These are phyloP conservation scores for Oreochromis niloticus DNA, from an alignment of 2,113 vertebrate species.

Conservation along the genomic window DNA sequence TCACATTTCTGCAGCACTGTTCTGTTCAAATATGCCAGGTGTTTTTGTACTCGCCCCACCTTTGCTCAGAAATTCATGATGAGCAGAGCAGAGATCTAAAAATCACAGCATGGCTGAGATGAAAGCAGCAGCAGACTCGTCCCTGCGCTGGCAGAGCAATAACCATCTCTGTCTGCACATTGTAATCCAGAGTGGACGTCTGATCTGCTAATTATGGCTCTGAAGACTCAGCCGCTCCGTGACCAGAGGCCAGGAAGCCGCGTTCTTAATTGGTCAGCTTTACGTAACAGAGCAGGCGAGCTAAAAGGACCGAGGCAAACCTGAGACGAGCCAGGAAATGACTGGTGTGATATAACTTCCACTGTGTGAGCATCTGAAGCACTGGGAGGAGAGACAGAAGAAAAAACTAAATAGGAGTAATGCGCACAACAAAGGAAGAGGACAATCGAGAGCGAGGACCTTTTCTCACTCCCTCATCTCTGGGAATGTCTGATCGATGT, in stretches of 20 bases:
- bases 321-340: not conserved
- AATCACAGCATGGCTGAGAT: not conserved
- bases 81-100: not conserved
- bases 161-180: not conserved
- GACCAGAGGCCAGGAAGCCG: not conserved
- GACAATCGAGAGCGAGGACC: not conserved
- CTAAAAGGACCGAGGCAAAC: not conserved
- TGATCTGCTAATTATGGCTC: constrained; percentile 22
- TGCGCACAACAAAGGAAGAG: not conserved
- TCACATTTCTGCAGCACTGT: not conserved
- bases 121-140: not conserved
- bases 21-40: not conserved
- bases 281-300: not conserved
- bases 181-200: not conserved
- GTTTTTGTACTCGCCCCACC: not conserved
- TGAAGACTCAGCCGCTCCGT: not conserved
- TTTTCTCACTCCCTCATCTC: constrained; percentile 10
- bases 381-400: not conserved
- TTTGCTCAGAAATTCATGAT: not conserved
- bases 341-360: not conserved
- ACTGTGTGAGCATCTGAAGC: not conserved
- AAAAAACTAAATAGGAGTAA: not conserved
- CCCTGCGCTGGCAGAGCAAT: not conserved
- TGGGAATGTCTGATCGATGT: constrained; percentile 25
- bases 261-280: constrained; percentile 7